Conservation (phyloP, 2,888 invertebrate genomes). For the Nemotelus nigrinus region DNA sequence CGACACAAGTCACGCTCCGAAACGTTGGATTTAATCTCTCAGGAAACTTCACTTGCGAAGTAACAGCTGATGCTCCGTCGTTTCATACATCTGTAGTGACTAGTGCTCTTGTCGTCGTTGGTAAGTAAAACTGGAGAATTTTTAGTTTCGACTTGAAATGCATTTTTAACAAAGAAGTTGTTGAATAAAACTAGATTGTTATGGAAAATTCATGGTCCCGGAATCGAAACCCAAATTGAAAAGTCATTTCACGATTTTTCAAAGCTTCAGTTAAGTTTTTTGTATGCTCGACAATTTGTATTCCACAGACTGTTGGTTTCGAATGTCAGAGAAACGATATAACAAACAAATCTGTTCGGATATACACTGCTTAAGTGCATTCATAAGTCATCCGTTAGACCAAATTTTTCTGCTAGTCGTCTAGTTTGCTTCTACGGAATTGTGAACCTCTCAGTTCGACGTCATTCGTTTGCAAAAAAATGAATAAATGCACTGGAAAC, state of each 20-base stretch:
- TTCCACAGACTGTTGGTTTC: too few relatives aligned
- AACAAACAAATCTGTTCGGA: conserved; percentile 31
- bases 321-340: conserved; percentile 24
- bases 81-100: conserved; percentile 74
- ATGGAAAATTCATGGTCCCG: neutral
- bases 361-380: conserved; percentile 15
- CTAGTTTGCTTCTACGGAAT: neutral
- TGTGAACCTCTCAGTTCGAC: too few relatives aligned
- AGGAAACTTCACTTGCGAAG: conserved; percentile 78
- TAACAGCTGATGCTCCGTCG: conserved; percentile 75
- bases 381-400: conserved; percentile 34
- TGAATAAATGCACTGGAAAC: too few relatives aligned
- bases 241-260: neutral
- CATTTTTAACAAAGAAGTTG: too few relatives aligned
- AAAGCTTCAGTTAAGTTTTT: neutral
- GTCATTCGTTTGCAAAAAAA: too few relatives aligned
- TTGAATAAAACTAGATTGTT: too few relatives aligned
- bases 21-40: conserved; percentile 75
- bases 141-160: too few relatives aligned
- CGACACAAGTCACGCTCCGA: conserved; percentile 74
- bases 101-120: conserved; percentile 76
- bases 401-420: neutral
- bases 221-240: neutral
- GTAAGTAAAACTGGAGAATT: conserved; percentile 66
- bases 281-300: too few relatives aligned